Evolutionary conservation across 2,797 vertebrate species (phyloP).

Genomic region (Urophycis tenuis): DNA sequence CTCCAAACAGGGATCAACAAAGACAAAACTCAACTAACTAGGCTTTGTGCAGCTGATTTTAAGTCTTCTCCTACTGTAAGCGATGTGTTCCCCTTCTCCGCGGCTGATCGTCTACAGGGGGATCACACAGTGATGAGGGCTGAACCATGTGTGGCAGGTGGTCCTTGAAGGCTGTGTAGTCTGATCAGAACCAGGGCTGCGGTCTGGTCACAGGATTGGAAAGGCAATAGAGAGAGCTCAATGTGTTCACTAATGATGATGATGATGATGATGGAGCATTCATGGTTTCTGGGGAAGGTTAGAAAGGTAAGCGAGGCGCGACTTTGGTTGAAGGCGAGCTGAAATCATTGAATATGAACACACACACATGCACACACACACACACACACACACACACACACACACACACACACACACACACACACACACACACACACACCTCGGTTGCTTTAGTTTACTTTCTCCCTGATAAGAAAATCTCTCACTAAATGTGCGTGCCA

Average conservation of each 20-base stretch:
- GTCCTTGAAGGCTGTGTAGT: neutral
- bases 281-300: neutral
- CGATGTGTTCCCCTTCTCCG: neutral
- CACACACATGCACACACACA: neutral
- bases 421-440: neutral
- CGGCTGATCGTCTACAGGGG: neutral
- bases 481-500: neutral
- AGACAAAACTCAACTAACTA: too few relatives aligned
- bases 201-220: neutral
- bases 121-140: neutral
- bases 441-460: neutral
- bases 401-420: neutral
- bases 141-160: neutral
- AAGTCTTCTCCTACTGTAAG: neutral
- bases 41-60: neutral
- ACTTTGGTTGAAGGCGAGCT: neutral
- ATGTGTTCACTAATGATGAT: neutral
- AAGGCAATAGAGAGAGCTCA: neutral
- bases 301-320: neutral
- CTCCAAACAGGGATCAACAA: too few relatives aligned
- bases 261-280: neutral
- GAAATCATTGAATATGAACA: neutral
- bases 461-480: neutral
- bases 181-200: neutral
- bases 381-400: neutral